A percentile compares a stretch with the other conserved stretches of the same genome.
Conservation (phyloP, 2,113 vertebrate genomes). For the Merops nubicus region DNA sequence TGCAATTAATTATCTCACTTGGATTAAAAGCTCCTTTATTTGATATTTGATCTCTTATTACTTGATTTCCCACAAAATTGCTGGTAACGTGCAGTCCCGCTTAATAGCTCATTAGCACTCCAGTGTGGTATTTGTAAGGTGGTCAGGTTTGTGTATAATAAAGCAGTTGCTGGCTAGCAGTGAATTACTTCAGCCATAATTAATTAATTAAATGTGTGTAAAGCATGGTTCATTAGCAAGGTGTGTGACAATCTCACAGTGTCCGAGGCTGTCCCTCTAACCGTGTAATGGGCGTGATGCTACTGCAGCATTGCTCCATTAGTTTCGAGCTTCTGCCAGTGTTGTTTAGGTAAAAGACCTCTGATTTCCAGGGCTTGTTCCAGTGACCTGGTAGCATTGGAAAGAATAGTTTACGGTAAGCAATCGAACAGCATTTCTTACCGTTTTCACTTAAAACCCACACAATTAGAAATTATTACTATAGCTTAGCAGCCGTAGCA, state of each 20-base stretch:
- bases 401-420: slow-evolving; percentile 14
- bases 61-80: slow-evolving; percentile 65
- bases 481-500: slow-evolving; percentile 52
- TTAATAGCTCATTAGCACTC: slow-evolving; percentile 62
- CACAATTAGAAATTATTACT: slow-evolving; percentile 67
- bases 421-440: slow-evolving; percentile 52
- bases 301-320: slow-evolving; percentile 43
- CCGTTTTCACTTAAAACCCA: slow-evolving; percentile 65
- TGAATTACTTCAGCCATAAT: slow-evolving; percentile 60
- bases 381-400: neutral
- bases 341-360: slow-evolving; percentile 22
- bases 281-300: slow-evolving; percentile 41
- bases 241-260: slow-evolving; percentile 47
- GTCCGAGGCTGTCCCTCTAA: slow-evolving; percentile 36
- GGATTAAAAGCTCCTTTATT: slow-evolving; percentile 65
- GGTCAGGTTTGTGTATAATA: slow-evolving; percentile 63
- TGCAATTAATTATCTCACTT: slow-evolving; percentile 68
- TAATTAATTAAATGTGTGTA: slow-evolving; percentile 71
- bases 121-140: slow-evolving; percentile 37
- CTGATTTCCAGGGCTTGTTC: slow-evolving; percentile 35
- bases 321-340: slow-evolving; percentile 25
- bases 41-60: slow-evolving; percentile 70
- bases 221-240: slow-evolving; percentile 68
- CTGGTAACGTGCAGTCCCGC: slow-evolving; percentile 33
- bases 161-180: slow-evolving; percentile 56